Conservation (phyloP, 2,797 vertebrate species). For the Ispidina picta region DNA sequence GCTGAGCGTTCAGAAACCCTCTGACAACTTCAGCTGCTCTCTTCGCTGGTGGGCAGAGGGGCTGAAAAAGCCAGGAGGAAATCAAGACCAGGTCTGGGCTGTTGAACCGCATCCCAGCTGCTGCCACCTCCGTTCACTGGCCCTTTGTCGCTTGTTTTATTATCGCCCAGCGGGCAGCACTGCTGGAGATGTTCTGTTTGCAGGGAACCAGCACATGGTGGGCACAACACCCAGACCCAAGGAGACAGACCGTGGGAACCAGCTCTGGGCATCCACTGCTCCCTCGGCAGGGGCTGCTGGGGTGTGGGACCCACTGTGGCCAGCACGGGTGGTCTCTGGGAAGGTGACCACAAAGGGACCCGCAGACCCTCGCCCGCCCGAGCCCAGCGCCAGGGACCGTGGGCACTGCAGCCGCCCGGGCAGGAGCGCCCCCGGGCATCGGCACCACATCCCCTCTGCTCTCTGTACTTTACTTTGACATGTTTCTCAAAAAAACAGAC, state of each 20-base stretch:
- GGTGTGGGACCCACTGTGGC: neutral
- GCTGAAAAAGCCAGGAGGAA: neutral
- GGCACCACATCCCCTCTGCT: neutral
- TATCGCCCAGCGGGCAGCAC: neutral
- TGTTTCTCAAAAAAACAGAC: constrained; percentile 58
- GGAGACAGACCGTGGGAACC: neutral
- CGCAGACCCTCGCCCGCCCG: neutral
- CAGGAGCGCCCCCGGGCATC: neutral
- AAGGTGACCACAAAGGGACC: neutral
- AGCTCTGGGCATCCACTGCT: neutral
- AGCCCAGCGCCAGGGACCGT: rapidly evolving
- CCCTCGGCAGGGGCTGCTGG: neutral
- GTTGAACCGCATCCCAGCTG: neutral
- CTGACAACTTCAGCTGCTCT: neutral
- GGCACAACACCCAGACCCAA: neutral
- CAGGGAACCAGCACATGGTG: neutral
- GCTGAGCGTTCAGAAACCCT: rapidly evolving
- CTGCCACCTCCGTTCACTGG: neutral
- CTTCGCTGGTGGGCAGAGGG: neutral
- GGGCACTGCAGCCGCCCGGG: rapidly evolving
- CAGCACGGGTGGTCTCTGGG: neutral
- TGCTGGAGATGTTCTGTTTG: neutral
- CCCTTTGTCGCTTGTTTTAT: neutral
- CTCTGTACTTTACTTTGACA: constrained; percentile 12
- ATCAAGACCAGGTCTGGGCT: neutral